Conservation (phyloP, 2,888 invertebrate genomes). For the Atethmia centrago region DNA sequence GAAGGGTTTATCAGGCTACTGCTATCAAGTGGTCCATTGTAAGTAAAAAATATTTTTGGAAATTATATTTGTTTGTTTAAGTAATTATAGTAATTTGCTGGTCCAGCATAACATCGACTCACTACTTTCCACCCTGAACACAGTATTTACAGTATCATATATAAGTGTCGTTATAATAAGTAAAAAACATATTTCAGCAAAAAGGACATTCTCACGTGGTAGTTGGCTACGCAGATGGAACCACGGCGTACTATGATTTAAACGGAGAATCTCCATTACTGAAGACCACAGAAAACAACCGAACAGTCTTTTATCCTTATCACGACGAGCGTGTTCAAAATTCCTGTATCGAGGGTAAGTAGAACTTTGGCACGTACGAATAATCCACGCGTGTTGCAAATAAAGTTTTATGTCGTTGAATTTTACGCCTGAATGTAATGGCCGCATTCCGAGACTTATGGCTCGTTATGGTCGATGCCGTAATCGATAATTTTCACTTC, state of each 20-base stretch:
- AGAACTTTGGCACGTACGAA: constrained; percentile 24
- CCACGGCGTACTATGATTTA: constrained; percentile 92
- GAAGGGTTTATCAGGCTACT: constrained; percentile 84
- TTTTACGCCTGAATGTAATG: constrained; percentile 47
- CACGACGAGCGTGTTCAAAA: constrained; percentile 91
- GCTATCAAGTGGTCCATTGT: constrained; percentile 89
- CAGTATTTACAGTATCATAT: neutral
- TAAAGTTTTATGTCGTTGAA: constrained; percentile 45
- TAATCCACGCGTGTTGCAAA: constrained; percentile 18
- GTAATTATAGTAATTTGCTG: neutral
- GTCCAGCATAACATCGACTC: neutral
- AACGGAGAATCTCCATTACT: constrained; percentile 88
- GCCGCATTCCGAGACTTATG: constrained; percentile 36
- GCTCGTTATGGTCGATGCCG: constrained; percentile 26
- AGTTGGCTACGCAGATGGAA: constrained; percentile 93
- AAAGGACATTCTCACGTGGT: constrained; percentile 89
- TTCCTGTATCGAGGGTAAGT: constrained; percentile 90
- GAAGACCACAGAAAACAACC: constrained; percentile 77
- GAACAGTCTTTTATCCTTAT: constrained; percentile 89
- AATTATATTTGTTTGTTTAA: neutral
- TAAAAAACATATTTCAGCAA: constrained; percentile 76
- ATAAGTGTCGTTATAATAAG: neutral
- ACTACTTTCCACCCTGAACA: neutral
- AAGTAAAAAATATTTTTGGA: constrained; percentile 61
- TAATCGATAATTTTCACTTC: constrained; percentile 51